These are phyloP conservation scores for Apostichopus leukothele DNA, from an alignment of 53 echinoderm and acorn worm genomes.

Conservation along the genomic window DNA sequence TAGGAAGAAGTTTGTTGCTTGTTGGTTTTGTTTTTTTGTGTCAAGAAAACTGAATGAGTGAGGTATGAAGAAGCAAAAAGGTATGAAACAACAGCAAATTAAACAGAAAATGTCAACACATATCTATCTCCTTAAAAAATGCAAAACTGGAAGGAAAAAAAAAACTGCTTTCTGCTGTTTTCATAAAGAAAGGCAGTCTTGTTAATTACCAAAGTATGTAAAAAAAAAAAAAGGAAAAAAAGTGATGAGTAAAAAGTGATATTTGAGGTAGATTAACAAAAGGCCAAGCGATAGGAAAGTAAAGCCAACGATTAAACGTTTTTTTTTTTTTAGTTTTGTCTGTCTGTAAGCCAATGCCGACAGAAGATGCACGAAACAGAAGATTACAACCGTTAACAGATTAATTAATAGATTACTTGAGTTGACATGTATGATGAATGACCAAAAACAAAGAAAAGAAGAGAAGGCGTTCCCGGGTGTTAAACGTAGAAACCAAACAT, in stretches of 20 bases:
- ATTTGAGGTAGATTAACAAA: conserved; percentile 42
- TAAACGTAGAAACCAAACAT: too few species aligned
- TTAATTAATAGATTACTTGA: too few species aligned
- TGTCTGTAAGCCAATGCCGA: background rate
- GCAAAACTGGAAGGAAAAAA: background rate
- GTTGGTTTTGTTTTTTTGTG: background rate
- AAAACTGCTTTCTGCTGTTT: conserved; percentile 5
- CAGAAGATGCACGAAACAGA: background rate
- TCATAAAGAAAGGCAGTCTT: conserved; percentile 34
- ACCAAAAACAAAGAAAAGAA: too few species aligned
- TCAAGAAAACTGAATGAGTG: conserved; percentile 9
- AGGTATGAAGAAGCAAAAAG: background rate
- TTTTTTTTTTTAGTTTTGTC: background rate
- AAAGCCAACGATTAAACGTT: background rate
- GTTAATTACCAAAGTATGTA: conserved; percentile 27
- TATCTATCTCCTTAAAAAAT: background rate
- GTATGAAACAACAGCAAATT: conserved; percentile 3
- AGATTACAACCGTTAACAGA: background rate
- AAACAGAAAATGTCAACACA: too few species aligned
- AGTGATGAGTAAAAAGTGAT: conserved; percentile 12
- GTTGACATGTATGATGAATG: too few species aligned
- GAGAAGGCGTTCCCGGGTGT: too few species aligned
- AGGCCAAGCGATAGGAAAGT: conserved; percentile 28
- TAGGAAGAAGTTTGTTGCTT: background rate
- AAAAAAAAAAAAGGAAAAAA: conserved; percentile 7